Evolutionary conservation across 2,113 vertebrate species (phyloP), one percentile per base, ranked within the genome.

Genomic region (Centropus unirufus): DNA sequence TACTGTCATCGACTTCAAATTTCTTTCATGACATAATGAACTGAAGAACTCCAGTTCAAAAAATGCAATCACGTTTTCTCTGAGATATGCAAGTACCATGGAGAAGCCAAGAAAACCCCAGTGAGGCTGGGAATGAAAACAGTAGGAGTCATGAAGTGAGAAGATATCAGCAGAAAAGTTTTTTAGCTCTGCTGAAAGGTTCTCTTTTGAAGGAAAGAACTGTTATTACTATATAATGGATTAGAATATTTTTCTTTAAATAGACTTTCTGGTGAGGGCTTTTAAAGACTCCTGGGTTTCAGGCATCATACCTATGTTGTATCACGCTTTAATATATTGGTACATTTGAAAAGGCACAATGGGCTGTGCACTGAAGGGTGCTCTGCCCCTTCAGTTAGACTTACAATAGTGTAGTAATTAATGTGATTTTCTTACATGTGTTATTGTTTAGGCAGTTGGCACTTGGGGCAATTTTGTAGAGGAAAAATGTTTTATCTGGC

Each of bases 341-440:
- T 66, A 30, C 7, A 34, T 89, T 95, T 79, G 49, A 86, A 96
- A 95, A 92, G n/a, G 40, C 26, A 83, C 14, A 77, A 46, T 91
- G 47, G 51, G 26, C 34, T 36, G 32, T 13, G 32, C 47, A 77
- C 46, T 72, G 39, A 84, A 95, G 40, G 57, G 63, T 78, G 47
- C 8, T 75, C 61, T 57, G 21, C 21, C 47, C 29, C 34, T 61
- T 91, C 77, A 52, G 74, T 54, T 89, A 85, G 47, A 77, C n/a
- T 40, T 79, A 82, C 63, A 92, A 27, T 40, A 87, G 32, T 2
- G 2, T 12, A 73, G 47, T 82, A 96, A 97, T 94, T 83, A 83
- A 51, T 77, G 32, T 59, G 83, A 87, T 93, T 95, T 95, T 89
- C 64, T 90, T 92, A 70, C 5, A 1, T 13, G 29, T 54, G 44